Conservation (phyloP, 2,113 vertebrate species). For the Phalacrocorax aristotelis region DNA sequence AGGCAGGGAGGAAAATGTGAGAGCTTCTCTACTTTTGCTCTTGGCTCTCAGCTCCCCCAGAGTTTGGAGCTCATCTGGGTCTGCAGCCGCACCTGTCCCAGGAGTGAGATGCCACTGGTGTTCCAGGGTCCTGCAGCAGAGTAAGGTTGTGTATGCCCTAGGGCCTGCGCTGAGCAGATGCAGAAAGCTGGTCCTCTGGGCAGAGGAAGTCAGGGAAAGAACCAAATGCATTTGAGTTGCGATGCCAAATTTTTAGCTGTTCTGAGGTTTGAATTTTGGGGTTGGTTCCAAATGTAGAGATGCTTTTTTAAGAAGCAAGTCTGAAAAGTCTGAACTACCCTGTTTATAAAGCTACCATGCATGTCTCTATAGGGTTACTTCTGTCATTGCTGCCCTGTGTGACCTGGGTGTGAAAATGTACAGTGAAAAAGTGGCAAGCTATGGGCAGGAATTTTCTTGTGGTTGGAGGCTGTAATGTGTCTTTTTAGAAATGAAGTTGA, state of each 20-base stretch:
- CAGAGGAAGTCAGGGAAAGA: neutral
- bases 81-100: neutral
- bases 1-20: neutral
- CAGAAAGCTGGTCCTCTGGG: neutral
- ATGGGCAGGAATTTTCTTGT: neutral
- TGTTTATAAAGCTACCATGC: neutral
- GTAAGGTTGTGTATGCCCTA: neutral
- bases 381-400: neutral
- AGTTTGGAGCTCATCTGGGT: neutral
- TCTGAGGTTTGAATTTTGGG: neutral
- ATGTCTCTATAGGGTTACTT: neutral
- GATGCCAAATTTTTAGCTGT: neutral
- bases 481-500: neutral
- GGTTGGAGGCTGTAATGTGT: neutral
- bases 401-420: neutral
- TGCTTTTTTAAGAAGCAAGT: neutral
- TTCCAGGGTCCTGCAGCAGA: neutral
- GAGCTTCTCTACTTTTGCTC: neutral
- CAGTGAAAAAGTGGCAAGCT: neutral
- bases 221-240: neutral
- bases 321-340: neutral
- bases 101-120: neutral
- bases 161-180: neutral
- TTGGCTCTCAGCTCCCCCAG: neutral
- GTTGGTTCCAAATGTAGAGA: neutral